Evolutionary conservation across 35 echinoderm and acorn worm species (phyloP), one percentile per base, ranked within the genome.

Genomic region (Lytechinus pictus): DNA sequence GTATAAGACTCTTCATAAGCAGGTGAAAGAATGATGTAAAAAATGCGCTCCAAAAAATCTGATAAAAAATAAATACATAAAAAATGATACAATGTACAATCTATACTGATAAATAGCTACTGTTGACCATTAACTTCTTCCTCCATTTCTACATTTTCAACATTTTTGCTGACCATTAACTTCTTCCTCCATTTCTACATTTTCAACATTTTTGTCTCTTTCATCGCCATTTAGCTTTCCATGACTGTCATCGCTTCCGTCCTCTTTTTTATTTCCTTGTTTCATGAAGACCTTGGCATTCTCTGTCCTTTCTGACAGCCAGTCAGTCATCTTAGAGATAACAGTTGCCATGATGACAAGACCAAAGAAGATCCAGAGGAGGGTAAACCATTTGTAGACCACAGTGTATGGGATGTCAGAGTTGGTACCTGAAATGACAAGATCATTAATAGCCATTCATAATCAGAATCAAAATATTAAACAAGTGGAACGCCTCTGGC

Each of bases 341-440:
- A 99, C 92, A 19, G 97, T 56, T 8, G 98, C 97, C 44, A 99
- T 55, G 96, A 95, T 94, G 53, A 95, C 94, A 44, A 99, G 96
- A 27, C 98, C 98, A 0, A 99, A 86, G 54, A 99, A 86, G 66
- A 99, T 99, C 98, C 98, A 99, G 87, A 92, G 28, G 88, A 95
- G 95, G 9, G 72, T 91, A 1, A 92, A 86, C 95, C 97, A 96
- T 57, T 97, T 96, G 89, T 99, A 97, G 9, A 99, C 19, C 13
- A 54, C 60, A n/a, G 52, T 58, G 92, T 97, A 99, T 8, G 87
- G 10, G 29, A 87, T 95, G 33, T 96, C 97, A n/a, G 97, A 86
- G 52, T 94, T 92, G 52, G 60, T 86, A 10, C 97, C 98, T 99
- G 92, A 52, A n/a, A 54, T 13, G 89, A 92, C 79, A 12, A 94